Evolutionary conservation across 1,140 invertebrate species (phyloP).

Genomic region (Idris sp.): DNA sequence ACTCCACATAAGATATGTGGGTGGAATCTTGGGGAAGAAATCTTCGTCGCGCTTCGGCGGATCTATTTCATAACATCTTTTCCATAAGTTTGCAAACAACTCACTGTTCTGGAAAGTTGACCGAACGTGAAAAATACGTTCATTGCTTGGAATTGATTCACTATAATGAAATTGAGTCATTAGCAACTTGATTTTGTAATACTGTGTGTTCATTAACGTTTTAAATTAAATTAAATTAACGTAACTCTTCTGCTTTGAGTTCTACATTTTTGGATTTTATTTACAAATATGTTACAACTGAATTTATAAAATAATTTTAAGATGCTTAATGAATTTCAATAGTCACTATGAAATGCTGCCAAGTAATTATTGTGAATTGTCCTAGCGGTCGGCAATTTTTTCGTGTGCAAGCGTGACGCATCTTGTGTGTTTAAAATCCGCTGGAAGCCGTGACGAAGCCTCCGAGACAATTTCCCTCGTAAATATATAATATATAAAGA

Average conservation of each 20-base stretch:
- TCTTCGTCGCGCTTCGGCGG: slow-evolving; percentile 39
- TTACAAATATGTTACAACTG: too few relatives aligned
- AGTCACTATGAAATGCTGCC: background rate
- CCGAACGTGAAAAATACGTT: slow-evolving; percentile 65
- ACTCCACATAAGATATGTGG: background rate
- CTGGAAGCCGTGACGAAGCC: slow-evolving; percentile 59
- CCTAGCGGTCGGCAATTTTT: slow-evolving; percentile 77
- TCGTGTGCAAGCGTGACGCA: slow-evolving; percentile 74
- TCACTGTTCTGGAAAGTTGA: slow-evolving; percentile 68
- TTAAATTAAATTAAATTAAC: too few relatives aligned
- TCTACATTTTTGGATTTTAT: too few relatives aligned
- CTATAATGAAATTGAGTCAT: too few relatives aligned
- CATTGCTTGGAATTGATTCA: background rate
- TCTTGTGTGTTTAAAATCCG: slow-evolving; percentile 55
- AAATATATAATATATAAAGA: slow-evolving; percentile 28
- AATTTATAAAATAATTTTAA: background rate
- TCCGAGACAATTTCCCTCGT: slow-evolving; percentile 27
- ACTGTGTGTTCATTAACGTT: too few relatives aligned
- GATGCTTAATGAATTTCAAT: slow-evolving; percentile 3
- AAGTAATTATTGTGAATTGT: slow-evolving; percentile 73
- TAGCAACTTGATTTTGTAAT: too few relatives aligned
- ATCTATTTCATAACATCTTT: slow-evolving; percentile 68
- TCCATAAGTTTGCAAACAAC: slow-evolving; percentile 66
- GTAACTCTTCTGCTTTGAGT: too few relatives aligned
- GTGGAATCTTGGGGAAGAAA: slow-evolving; percentile 20